Base-by-base conservation (phyloP, 2,797 vertebrate genomes). In the Paramormyrops hopkinsi region DNA sequence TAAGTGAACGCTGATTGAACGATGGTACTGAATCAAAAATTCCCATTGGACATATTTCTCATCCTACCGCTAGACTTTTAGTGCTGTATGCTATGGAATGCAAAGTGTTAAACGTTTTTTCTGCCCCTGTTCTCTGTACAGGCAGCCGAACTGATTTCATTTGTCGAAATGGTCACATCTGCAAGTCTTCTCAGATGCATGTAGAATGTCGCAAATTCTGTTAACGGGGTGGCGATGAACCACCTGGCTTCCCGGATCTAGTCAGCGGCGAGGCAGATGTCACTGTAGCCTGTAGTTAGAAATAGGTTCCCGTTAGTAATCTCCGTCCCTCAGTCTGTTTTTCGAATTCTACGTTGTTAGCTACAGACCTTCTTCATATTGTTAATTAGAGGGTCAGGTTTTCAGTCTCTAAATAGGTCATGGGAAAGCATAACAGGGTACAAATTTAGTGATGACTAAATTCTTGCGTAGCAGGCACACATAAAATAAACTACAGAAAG, bases 141-240 rank as follows among this genome's bases (percentile, higher is more conserved):
- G 12, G 51, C 11, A 11, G 33, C 37, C 19, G 51, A 59, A 46
- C 19, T 22, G 2, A 37, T 33, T 56, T 14, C 51, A 25, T 51
- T 53, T 3, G 19, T 69, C 5, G 89, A 86, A 69, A 89, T 41
- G 48, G 50, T 17, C 83, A 50, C 53, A 25, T 29, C 19, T 87
- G 84, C 65, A 59, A 89, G 46, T 22, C 14, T 50, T 87, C 56
- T 87, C 83, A 76, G 48, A 25, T 11, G n/a, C n/a, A 48, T 87
- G 89, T 89, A 41, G 59, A 89, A 86, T 89, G 89, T 89, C 29
- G 22, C 89, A 86, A 48, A 50, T 22, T 86, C 14, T 17, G 8
- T 33, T 11, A 53, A 29, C 25, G 54, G 59, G 17, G 29, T 73
- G 59, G 46, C 8, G 88, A 65, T 22, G 22, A 84, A 50, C 17